Evolutionary conservation across 2,113 vertebrate species (phyloP).

Genomic region (Leucopsar rothschildi): DNA sequence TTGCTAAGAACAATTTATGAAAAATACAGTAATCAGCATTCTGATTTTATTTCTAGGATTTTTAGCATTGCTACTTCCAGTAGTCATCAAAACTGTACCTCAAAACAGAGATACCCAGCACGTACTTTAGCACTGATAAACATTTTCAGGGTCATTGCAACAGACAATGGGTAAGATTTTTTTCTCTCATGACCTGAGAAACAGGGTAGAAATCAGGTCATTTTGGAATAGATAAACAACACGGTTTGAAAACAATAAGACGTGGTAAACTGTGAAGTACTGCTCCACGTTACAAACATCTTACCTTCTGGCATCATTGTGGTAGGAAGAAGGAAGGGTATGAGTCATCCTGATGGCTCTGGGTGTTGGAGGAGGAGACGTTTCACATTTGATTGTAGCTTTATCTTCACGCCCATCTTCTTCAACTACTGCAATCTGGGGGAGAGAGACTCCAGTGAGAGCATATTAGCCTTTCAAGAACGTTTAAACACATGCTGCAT

Average conservation of each 20-base stretch:
- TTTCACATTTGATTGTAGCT: slow-evolving; percentile 98
- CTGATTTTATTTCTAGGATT: not conserved
- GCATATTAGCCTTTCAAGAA: not conserved
- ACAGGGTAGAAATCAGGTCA: not conserved
- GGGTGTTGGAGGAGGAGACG: slow-evolving; percentile 93
- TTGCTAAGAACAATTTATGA: not conserved
- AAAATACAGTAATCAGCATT: not conserved
- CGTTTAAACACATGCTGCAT: not conserved
- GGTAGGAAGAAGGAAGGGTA: slow-evolving; percentile 94
- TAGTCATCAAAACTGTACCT: not conserved
- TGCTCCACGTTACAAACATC: not conserved
- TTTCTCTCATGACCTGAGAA: not conserved
- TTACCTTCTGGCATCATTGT: slow-evolving; percentile 93
- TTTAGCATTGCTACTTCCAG: not conserved
- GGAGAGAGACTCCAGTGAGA: not conserved
- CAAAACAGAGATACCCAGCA: not conserved
- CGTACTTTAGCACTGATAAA: not conserved
- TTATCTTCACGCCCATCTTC: slow-evolving; percentile 97
- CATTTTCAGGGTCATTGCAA: not conserved
- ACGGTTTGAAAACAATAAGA: not conserved
- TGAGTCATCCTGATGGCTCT: slow-evolving; percentile 94
- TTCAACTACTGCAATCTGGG: slow-evolving; percentile 90
- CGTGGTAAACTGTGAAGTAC: rapidly evolving
- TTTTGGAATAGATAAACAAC: not conserved
- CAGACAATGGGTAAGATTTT: not conserved